A percentile compares a stretch with the other conserved stretches of the same genome.
phyloP scores from a whole-genome alignment of 2,113 vertebrate species.

The Rhea americana region DNA sequence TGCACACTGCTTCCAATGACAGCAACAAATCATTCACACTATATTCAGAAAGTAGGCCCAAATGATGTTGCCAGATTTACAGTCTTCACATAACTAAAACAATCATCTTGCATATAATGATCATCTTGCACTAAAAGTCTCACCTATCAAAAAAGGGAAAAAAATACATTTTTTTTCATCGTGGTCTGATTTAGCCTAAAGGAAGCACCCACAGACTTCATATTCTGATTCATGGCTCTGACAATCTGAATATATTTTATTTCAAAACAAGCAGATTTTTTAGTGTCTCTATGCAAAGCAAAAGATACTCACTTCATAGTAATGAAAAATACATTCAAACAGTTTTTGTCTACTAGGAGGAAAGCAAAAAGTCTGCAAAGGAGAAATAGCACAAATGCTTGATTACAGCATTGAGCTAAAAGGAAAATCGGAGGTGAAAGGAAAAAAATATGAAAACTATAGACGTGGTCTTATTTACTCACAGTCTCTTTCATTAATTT shows the following conservation, averaged over 20 bases:
- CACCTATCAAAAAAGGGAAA: background rate
- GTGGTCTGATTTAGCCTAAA: background rate
- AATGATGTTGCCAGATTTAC: background rate
- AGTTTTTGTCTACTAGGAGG: background rate
- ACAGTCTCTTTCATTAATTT: background rate
- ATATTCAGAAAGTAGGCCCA: background rate
- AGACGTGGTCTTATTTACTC: background rate
- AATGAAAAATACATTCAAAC: background rate
- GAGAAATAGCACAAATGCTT: background rate
- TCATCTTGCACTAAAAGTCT: background rate
- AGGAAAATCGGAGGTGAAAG: background rate
- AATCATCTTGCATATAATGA: background rate
- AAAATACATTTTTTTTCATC: background rate
- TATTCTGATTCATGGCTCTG: background rate
- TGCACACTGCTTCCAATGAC: background rate
- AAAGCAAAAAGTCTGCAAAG: background rate
- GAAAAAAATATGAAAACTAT: background rate
- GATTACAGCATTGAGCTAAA: background rate
- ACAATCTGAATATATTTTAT: background rate
- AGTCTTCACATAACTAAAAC: background rate
- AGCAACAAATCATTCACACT: background rate
- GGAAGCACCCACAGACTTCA: background rate
- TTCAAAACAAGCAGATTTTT: background rate
- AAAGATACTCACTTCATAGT: background rate
- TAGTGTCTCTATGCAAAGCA: background rate